Conservation (phyloP, 2,888 invertebrate species). For the Icerya purchasi region DNA sequence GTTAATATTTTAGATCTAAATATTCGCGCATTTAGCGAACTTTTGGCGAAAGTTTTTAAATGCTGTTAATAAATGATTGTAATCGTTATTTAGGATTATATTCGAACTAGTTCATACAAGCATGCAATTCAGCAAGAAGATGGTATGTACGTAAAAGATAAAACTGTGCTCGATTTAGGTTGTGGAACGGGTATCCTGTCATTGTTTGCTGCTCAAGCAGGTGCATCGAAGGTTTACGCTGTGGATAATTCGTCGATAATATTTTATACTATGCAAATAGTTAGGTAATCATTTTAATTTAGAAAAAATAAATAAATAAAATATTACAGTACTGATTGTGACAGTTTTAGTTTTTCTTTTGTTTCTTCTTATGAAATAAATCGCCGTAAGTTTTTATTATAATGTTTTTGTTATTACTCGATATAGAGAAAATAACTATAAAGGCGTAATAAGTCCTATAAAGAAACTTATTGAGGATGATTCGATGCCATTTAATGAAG, state of each 20-base stretch:
- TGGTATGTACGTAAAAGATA: conserved; percentile 38
- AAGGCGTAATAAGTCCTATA: conserved; percentile 48
- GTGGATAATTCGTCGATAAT: conserved; percentile 92
- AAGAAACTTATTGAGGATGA: conserved; percentile 76
- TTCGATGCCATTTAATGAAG: conserved; percentile 46
- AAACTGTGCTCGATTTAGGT: conserved; percentile 81
- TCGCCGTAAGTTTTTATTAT: background rate
- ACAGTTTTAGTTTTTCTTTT: background rate
- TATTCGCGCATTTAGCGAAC: background rate
- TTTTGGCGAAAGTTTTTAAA: no score
- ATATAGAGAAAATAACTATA: conserved; percentile 56
- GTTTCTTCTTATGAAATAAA: background rate
- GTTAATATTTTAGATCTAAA: no score
- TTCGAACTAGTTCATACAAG: conserved; percentile 68
- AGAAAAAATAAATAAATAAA: no score
- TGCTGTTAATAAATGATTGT: no score
- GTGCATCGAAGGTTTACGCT: conserved; percentile 72
- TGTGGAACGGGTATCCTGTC: conserved; percentile 95
- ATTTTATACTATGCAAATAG: conserved; percentile 85
- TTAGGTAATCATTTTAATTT: conserved; percentile 46
- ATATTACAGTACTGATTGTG: no score
- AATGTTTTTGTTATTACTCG: background rate
- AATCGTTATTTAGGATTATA: conserved; percentile 38
- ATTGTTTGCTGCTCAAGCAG: conserved; percentile 92
- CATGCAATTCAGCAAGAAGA: conserved; percentile 59